phyloP scores from a whole-genome alignment of 2,888 invertebrate species.

The Apotomis capreana region DNA sequence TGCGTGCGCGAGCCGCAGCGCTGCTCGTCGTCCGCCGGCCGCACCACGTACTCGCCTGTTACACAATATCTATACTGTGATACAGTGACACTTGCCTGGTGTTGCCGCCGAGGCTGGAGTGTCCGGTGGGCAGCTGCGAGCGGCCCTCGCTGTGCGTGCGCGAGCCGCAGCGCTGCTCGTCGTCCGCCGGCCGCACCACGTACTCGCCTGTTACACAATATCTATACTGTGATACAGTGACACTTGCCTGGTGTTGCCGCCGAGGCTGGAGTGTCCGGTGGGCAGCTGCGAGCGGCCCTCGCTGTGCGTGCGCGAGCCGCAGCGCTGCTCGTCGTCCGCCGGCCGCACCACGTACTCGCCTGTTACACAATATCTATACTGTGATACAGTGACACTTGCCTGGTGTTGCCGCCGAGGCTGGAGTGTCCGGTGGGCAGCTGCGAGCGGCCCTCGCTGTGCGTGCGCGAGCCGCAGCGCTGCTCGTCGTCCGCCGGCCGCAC shows the following conservation, averaged over 20 bases:
- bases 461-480: conserved; percentile 63
- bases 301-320: conserved; percentile 79
- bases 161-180: conserved; percentile 50
- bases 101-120: too few species aligned
- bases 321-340: conserved; percentile 24
- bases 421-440: conserved; percentile 59
- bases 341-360: conserved; percentile 7
- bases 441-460: conserved; percentile 76
- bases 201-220: too few species aligned
- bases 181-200: too few species aligned
- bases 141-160: conserved; percentile 80
- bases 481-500: conserved; percentile 86
- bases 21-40: conserved; percentile 84
- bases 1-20: conserved; percentile 72
- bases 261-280: too few species aligned
- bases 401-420: conserved; percentile 61
- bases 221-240: too few species aligned
- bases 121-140: conserved; percentile 45
- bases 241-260: too few species aligned
- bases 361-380: background rate
- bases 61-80: background rate
- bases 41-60: conserved; percentile 66
- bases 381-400: conserved; percentile 54
- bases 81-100: too few species aligned
- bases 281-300: conserved; percentile 58